Percentiles rank a stretch among this genome's conserved stretches.
Conservation (phyloP, 2,113 vertebrate species). For the Thymallus thymallus region DNA sequence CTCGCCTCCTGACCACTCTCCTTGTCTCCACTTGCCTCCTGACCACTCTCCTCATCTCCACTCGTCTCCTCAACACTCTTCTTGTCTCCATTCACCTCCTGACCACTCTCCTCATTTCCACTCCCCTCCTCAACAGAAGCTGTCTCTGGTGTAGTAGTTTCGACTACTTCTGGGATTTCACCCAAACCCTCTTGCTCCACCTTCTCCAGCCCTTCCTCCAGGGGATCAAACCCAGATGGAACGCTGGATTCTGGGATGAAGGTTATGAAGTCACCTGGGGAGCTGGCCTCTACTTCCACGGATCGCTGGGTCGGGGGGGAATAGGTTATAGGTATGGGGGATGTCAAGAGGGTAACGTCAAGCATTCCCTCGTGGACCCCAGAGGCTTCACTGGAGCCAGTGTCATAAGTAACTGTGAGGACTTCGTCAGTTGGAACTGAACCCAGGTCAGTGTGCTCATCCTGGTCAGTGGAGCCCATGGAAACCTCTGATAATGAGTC, state of each 20-base stretch:
- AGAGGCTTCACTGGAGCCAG: constrained; percentile 24
- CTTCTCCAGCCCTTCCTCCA: constrained; percentile 38
- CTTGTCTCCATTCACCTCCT: constrained; percentile 3
- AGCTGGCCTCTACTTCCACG: constrained; percentile 38
- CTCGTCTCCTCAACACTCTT: not conserved
- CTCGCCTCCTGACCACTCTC: too few relatives aligned
- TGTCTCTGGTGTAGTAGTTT: constrained; percentile 28
- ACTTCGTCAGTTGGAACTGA: constrained; percentile 18
- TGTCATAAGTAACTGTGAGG: constrained; percentile 2
- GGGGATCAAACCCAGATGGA: constrained; percentile 17
- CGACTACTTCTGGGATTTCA: constrained; percentile 20
- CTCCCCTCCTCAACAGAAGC: not conserved
- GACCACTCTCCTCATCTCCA: not conserved
- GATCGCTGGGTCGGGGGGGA: constrained; percentile 8
- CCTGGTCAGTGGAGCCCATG: constrained; percentile 15
- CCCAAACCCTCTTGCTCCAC: constrained; percentile 40
- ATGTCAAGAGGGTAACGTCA: constrained; percentile 31
- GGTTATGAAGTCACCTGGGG: constrained; percentile 18
- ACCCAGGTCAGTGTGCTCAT: constrained; percentile 25
- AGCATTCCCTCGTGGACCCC: constrained; percentile 12
- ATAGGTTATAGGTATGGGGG: constrained; percentile 29
- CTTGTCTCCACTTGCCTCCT: not conserved
- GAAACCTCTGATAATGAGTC: constrained; percentile 18
- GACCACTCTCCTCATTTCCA: not conserved
- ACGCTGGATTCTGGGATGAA: constrained; percentile 35